These are phyloP conservation scores for Entelurus aequoreus DNA, from an alignment of 2,113 vertebrate genomes.

Conservation along the genomic window DNA sequence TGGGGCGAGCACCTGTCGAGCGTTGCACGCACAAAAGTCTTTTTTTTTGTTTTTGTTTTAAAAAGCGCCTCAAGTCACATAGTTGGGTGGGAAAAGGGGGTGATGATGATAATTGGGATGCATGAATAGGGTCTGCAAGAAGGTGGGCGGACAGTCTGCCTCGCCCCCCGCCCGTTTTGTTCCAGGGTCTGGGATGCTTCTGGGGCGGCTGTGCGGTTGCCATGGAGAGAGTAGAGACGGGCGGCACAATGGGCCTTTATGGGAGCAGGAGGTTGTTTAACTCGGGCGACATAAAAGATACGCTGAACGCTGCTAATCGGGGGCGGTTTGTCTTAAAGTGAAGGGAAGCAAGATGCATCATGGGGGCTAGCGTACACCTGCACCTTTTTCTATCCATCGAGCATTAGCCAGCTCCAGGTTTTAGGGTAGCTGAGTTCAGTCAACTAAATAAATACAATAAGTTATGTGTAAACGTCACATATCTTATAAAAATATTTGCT, in stretches of 20 bases:
- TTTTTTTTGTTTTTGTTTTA: slow-evolving; percentile 41
- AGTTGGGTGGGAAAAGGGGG: slow-evolving; percentile 8
- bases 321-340: slow-evolving; percentile 27
- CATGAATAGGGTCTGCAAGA: slow-evolving; percentile 37
- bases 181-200: slow-evolving; percentile 70
- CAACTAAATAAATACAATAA: too few relatives aligned
- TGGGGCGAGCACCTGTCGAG: not conserved
- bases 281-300: slow-evolving; percentile 54
- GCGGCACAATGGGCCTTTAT: slow-evolving; percentile 71
- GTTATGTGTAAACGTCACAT: too few relatives aligned
- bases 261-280: slow-evolving; percentile 72
- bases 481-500: too few relatives aligned
- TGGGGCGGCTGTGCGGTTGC: slow-evolving; percentile 61
- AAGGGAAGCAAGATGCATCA: not conserved
- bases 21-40: slow-evolving; percentile 11
- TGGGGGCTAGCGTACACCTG: not conserved
- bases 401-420: not conserved
- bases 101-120: slow-evolving; percentile 7
- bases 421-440: too few relatives aligned
- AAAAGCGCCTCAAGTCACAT: slow-evolving; percentile 24
- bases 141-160: slow-evolving; percentile 55
- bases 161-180: slow-evolving; percentile 60
- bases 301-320: slow-evolving; percentile 64
- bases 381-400: not conserved
- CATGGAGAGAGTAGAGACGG: slow-evolving; percentile 64